phyloP scores from a whole-genome alignment of 2,113 vertebrate species.

The Phyllostomus discolor region DNA sequence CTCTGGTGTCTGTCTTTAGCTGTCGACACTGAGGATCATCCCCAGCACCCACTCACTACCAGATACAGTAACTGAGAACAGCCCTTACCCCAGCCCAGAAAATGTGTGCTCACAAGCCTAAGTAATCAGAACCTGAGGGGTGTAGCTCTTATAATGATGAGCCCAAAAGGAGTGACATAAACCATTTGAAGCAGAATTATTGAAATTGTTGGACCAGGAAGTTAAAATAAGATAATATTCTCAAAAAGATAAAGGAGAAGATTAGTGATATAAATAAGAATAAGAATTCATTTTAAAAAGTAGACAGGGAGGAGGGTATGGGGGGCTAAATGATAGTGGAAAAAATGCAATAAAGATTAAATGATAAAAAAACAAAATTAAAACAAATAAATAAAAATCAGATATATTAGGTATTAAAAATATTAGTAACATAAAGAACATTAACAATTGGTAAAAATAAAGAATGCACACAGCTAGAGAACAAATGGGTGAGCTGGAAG shows the following conservation, averaged over 20 bases:
- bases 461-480: background rate
- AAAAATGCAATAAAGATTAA: too few relatives aligned
- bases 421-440: background rate
- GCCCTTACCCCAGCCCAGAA: background rate
- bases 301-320: too few relatives aligned
- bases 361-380: background rate
- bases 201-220: background rate
- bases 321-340: too few relatives aligned
- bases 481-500: background rate
- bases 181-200: background rate
- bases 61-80: background rate
- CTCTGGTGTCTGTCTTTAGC: background rate
- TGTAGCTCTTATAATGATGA: background rate
- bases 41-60: background rate
- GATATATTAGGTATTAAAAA: background rate
- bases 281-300: too few relatives aligned
- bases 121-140: background rate
- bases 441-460: background rate
- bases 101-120: background rate
- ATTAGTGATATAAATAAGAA: background rate
- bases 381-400: background rate
- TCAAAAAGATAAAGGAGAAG: background rate
- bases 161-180: background rate
- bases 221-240: background rate
- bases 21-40: background rate